Percentiles rank a stretch among this genome's conserved stretches.
These are phyloP conservation scores for Mustela nigripes DNA, from an alignment of 2,113 vertebrate species.

Conservation along the genomic window DNA sequence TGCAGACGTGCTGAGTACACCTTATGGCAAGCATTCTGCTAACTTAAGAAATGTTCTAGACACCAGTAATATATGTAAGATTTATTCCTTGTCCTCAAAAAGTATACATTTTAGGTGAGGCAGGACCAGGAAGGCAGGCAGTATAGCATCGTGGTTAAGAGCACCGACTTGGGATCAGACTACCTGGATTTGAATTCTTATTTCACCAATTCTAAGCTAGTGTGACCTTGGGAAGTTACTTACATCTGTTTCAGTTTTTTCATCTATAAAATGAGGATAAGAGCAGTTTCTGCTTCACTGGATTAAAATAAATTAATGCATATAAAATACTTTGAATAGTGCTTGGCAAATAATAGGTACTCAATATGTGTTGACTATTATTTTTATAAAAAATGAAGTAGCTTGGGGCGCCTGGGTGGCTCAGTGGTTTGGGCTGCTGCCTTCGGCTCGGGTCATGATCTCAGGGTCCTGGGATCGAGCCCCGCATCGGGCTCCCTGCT, in stretches of 20 bases:
- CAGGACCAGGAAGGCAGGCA: background rate
- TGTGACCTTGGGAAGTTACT: background rate
- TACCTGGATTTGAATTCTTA: background rate
- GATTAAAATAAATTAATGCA: background rate
- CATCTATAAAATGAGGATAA: background rate
- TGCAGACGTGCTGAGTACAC: background rate
- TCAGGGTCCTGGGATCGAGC: too few relatives aligned
- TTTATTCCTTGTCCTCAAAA: background rate
- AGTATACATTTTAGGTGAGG: background rate
- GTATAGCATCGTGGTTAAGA: background rate
- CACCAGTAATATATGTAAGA: background rate
- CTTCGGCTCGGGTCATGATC: too few relatives aligned
- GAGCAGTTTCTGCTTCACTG: constrained; percentile 20
- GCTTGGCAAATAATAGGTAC: background rate
- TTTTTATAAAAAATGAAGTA: background rate
- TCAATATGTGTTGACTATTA: background rate
- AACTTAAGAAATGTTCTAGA: background rate
- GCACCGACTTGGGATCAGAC: background rate
- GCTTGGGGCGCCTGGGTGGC: background rate
- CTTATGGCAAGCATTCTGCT: background rate
- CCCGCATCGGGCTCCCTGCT: too few relatives aligned
- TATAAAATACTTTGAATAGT: background rate
- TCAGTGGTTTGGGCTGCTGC: too few relatives aligned
- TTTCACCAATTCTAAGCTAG: background rate
- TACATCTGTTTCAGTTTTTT: background rate